A percentile compares a stretch with the other conserved stretches of the same genome.
Conservation (phyloP, 2,113 vertebrate species). For the Arizona elegans region DNA sequence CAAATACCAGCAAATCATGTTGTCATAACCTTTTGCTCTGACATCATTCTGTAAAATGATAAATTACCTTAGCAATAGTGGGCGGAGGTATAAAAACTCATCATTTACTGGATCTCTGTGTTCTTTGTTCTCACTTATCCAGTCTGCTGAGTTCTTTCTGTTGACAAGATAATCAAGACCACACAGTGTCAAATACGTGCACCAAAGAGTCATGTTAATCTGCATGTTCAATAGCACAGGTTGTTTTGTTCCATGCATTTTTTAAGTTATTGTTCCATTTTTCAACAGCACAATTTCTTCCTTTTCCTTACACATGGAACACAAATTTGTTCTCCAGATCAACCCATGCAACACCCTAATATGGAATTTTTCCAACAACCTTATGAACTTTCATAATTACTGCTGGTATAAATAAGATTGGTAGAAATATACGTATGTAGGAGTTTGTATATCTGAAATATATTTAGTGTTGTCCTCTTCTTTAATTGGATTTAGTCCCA, state of each 20-base stretch:
- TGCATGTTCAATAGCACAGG: neutral
- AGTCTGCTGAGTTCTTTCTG: neutral
- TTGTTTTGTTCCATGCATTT: conserved; percentile 10
- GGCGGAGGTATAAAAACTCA: neutral
- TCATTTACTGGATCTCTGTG: conserved; percentile 10
- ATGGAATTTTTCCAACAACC: neutral
- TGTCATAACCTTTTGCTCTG: conserved; percentile 3
- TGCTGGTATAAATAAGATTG: neutral
- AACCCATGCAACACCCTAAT: neutral
- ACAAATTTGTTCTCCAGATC: neutral
- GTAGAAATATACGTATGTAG: neutral
- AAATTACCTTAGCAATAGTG: conserved; percentile 13
- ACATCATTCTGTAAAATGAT: conserved; percentile 1
- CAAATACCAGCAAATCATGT: conserved; percentile 17
- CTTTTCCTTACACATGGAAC: neutral
- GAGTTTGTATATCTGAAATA: neutral
- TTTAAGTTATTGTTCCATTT: neutral
- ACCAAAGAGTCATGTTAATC: neutral
- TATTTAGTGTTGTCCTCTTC: neutral
- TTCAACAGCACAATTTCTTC: neutral
- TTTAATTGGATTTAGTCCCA: neutral
- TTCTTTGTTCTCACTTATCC: neutral
- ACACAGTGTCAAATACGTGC: neutral
- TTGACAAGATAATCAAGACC: neutral
- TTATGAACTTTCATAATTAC: neutral